Base-by-base conservation (phyloP, 2,113 vertebrate genomes). In the Oreochromis aureus region DNA sequence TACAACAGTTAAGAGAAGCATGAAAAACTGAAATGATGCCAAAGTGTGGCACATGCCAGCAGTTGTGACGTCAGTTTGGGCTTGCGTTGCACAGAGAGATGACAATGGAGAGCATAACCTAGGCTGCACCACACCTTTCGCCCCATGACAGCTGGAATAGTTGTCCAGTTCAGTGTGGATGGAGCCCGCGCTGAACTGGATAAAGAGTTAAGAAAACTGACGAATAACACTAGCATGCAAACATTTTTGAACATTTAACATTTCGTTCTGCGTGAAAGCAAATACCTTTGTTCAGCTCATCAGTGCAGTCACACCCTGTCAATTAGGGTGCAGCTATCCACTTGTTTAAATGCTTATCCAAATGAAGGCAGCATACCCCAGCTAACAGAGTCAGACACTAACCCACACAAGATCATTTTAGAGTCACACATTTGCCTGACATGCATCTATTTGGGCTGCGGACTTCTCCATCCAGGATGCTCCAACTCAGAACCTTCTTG, bases 41-140 rank as follows among this genome's bases (percentile, higher is more conserved):
- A 10, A 73, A 1, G 41, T 46, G 69, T 27, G 41, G 22, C 22
- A 6, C 22, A 5, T 18, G 69, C 22, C 69, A 73, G 36, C 39
- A 71, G 69, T 5, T 76, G 41, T 30, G 41, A 30, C 2, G 15
- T 10, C 22, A 46, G 13, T 27, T 44, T 24, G 12, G n/a, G 36
- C n/a, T 22, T 71, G 61, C 7, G 8, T 5, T 1, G 41, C 0
- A 0, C 39, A 2, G 7, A 44, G 13, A 44, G 66, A 24, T 1
- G 22, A 73, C 66, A 46, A 73, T 46, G 39, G 13, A 10, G n/a
- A 27, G 22, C 41, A 27, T 73, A 27, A 46, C 41, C 41, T 30
- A 27, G 39, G 22, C 22, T 46, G 69, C 8, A 5, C 69, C 9
- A 73, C 69, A 6, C 8, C 69, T 0, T 44, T 73, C 5, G 2